A percentile compares a stretch with the other conserved stretches of the same genome.
Conservation (phyloP, 2,888 invertebrate species). For the Julus scanicus region DNA sequence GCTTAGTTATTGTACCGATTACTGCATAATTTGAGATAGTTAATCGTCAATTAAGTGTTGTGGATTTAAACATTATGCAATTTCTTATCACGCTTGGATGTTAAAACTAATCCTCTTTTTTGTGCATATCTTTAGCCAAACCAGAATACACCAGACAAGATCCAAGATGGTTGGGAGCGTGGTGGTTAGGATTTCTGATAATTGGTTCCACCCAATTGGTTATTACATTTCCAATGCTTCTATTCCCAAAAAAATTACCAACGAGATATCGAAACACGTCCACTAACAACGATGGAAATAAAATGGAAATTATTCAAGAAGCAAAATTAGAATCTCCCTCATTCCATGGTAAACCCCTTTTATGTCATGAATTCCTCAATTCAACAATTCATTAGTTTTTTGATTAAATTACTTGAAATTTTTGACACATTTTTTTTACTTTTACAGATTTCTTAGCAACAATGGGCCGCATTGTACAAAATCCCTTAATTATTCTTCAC, state of each 20-base stretch:
- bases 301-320: background rate
- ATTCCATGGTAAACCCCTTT: background rate
- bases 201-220: constrained; percentile 45
- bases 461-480: constrained; percentile 4
- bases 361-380: background rate
- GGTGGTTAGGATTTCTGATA: constrained; percentile 56
- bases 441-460: constrained; percentile 43
- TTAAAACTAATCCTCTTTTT: too few relatives aligned
- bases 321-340: background rate
- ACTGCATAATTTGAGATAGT: too few relatives aligned
- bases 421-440: background rate
- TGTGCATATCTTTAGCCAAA: background rate
- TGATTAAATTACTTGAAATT: too few relatives aligned
- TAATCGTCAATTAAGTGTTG: too few relatives aligned
- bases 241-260: constrained; percentile 53
- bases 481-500: constrained; percentile 43
- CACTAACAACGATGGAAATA: background rate
- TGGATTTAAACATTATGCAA: too few relatives aligned
- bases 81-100: too few relatives aligned
- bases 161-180: constrained; percentile 55
- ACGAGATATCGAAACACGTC: background rate
- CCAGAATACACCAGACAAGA: constrained; percentile 47
- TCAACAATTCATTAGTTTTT: too few relatives aligned
- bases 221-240: constrained; percentile 13
- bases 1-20: too few relatives aligned